Evolutionary conservation across 2,888 invertebrate genomes (phyloP).

Genomic region (Lepidochrysops patricia): DNA sequence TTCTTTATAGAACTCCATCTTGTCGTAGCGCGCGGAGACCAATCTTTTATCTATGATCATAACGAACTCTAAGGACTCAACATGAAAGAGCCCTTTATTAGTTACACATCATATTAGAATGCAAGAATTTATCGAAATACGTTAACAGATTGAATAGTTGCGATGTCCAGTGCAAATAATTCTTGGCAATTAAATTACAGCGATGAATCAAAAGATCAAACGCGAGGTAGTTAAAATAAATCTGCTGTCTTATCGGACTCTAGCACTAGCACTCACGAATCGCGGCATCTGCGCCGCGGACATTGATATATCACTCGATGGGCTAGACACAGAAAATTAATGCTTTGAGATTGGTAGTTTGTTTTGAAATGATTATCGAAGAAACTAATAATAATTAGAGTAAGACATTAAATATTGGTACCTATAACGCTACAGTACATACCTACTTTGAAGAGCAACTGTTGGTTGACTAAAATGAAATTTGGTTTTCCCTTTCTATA

Average conservation of each 20-base stretch:
- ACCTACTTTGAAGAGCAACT: too few species aligned
- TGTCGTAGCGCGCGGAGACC: too few species aligned
- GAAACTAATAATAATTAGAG: too few species aligned
- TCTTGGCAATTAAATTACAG: slow-evolving; percentile 4
- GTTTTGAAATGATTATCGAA: not conserved
- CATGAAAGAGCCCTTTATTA: too few species aligned
- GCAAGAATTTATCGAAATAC: not conserved
- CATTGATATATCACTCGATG: not conserved
- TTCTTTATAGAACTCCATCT: too few species aligned
- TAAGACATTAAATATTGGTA: too few species aligned
- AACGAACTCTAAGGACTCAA: too few species aligned
- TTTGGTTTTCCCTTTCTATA: too few species aligned
- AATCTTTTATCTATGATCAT: too few species aligned
- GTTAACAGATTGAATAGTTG: not conserved
- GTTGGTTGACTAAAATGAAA: too few species aligned
- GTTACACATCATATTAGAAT: too few species aligned
- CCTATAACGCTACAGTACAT: too few species aligned
- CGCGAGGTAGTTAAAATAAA: slow-evolving; percentile 20
- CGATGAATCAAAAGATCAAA: slow-evolving; percentile 17
- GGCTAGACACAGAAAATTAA: not conserved
- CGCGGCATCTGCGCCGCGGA: not conserved
- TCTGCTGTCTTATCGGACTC: slow-evolving; percentile 11
- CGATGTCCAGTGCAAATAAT: not conserved
- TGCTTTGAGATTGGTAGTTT: not conserved
- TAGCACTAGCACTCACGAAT: not conserved